Percentiles rank a stretch among this genome's conserved stretches.
Evolutionary conservation across 92 coral and sea anemone genomes (phyloP).

Genomic region (Zoanthus sociatus): DNA sequence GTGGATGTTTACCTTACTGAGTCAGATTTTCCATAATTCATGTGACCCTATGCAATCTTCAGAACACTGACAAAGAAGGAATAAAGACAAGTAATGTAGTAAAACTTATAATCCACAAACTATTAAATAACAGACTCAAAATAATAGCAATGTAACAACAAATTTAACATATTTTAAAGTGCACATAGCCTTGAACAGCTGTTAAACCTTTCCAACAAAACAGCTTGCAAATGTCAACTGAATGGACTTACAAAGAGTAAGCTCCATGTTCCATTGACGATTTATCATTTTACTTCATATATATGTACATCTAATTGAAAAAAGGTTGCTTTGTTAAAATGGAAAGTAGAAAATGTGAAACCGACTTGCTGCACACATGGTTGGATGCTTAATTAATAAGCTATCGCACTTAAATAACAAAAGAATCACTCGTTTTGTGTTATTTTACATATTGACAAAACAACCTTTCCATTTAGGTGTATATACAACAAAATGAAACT

Average conservation of each 20-base stretch:
- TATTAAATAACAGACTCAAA: conserved; percentile 9
- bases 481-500: conserved; percentile 12
- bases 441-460: neutral
- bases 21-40: conserved; percentile 23
- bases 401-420: neutral
- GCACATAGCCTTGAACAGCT: neutral
- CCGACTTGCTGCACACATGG: neutral
- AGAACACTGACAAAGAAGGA: neutral
- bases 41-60: conserved; percentile 4
- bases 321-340: conserved; percentile 5
- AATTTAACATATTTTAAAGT: conserved; percentile 13
- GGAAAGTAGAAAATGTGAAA: neutral
- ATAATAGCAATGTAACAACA: conserved; percentile 2
- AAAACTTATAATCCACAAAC: neutral
- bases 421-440: neutral
- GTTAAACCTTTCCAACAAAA: neutral
- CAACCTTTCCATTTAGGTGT: conserved; percentile 26
- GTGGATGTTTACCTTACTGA: conserved; percentile 6
- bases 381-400: neutral
- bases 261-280: neutral
- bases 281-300: neutral
- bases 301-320: neutral
- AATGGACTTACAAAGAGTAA: neutral
- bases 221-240: conserved; percentile 19
- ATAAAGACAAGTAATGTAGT: neutral